Evolutionary conservation across 2,888 invertebrate species (phyloP), one percentile per base, ranked within the genome.

Genomic region (Pelosia muscerda): DNA sequence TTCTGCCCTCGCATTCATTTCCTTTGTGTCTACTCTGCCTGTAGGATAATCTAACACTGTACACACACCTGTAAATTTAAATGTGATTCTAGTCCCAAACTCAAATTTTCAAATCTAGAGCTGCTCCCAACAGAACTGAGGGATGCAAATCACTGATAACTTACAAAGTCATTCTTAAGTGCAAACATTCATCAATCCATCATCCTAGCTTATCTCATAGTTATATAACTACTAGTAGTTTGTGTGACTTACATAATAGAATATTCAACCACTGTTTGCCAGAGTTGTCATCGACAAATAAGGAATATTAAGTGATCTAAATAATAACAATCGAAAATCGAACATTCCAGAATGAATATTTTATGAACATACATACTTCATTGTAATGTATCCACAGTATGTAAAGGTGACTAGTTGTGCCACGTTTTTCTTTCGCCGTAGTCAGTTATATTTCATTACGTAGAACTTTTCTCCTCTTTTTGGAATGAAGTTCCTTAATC

Each of bases 171-270:
- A n/a, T 49, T 42, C 42, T 42, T 49, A 49, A 49, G n/a, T n/a
- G n/a, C n/a, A 49, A 49, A 49, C n/a, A 49, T n/a, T 49, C n/a
- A 49, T 49, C n/a, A 49, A n/a, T 49, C 49, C n/a, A n/a, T 49
- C n/a, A 49, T 49, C n/a, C 19, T 9, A 49, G n/a, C n/a, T 49
- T 49, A 49, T 49, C 42, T 42, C 38, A 38, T 19, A 42, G 49
- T 49, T n/a, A n/a, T 6, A 6, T 42, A 15, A 15, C 6, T n/a
- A 15, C 34, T 13, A 34, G 13, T 49, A 49, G 49, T 49, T 49
- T 49, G 49, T 42, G 19, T 49, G 49, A 49, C 49, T 49, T n/a
- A 19, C 42, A 6, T 42, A 49, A 49, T 49, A 49, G 49, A n/a
- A 49, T 49, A 49, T 49, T n/a, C n/a, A 49, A 49, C n/a, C n/a